These are phyloP conservation scores for Nyctibius bracteatus DNA, from an alignment of 2,113 vertebrate genomes.

Conservation along the genomic window DNA sequence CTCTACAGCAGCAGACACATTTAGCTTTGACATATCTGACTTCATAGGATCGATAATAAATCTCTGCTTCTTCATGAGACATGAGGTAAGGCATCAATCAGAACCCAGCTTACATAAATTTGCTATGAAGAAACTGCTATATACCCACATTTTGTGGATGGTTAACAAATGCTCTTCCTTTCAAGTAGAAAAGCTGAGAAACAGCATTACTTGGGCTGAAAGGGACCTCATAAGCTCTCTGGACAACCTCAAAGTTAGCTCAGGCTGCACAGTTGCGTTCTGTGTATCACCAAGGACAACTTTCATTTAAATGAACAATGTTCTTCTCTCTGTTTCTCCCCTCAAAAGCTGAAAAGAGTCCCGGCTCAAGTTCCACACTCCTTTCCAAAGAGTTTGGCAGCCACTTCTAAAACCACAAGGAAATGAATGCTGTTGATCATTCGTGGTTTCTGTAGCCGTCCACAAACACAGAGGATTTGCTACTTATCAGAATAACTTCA, in stretches of 20 bases:
- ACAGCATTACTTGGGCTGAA: background rate
- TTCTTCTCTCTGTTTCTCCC: background rate
- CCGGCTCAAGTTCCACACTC: background rate
- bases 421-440: background rate
- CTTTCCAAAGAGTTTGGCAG: background rate
- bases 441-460: background rate
- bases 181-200: background rate
- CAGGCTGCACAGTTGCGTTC: background rate
- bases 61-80: background rate
- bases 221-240: background rate
- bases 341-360: background rate
- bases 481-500: background rate
- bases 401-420: background rate
- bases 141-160: background rate
- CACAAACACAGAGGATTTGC: background rate
- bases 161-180: background rate
- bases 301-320: slow-evolving; percentile 5
- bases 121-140: background rate
- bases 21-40: background rate
- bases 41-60: background rate
- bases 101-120: background rate
- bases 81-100: background rate
- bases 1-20: background rate
- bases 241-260: background rate
- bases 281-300: slow-evolving; percentile 37